Percentiles rank a stretch among this genome's conserved stretches.
Evolutionary conservation across 1,140 invertebrate species (phyloP).

Genomic region (Drosophila ogumai): DNA sequence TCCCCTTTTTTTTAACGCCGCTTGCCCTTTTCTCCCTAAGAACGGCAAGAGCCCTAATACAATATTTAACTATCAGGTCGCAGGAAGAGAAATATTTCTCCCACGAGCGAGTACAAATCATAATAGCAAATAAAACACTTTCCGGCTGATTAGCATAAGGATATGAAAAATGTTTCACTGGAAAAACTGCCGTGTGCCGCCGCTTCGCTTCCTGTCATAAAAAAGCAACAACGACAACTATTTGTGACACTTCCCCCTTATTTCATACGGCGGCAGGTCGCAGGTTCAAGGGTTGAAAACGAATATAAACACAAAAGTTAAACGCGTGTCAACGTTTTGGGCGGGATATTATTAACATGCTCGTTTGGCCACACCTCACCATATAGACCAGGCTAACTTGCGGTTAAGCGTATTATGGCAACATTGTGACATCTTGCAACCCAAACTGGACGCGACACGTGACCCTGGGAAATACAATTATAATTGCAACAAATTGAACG

Average conservation of each 20-base stretch:
- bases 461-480: conserved; percentile 70
- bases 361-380: conserved; percentile 31
- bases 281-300: conserved; percentile 48
- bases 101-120: conserved; percentile 36
- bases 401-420: conserved; percentile 76
- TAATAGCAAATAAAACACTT: conserved; percentile 46
- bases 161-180: conserved; percentile 61
- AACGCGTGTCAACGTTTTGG: conserved; percentile 64
- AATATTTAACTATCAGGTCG: conserved; percentile 55
- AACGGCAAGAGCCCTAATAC: conserved; percentile 20
- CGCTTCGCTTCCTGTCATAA: conserved; percentile 70
- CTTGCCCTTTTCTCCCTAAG: conserved; percentile 23
- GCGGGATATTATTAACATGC: conserved; percentile 61
- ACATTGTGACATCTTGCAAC: conserved; percentile 58
- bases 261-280: conserved; percentile 19
- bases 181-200: conserved; percentile 56
- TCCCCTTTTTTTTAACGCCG: conserved; percentile 44
- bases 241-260: conserved; percentile 23
- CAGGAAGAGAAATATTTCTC: conserved; percentile 26
- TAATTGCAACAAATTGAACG: conserved; percentile 81
- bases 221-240: conserved; percentile 55
- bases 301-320: conserved; percentile 38
- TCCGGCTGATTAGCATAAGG: conserved; percentile 68
- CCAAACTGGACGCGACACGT: conserved; percentile 47
- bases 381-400: conserved; percentile 19